Evolutionary conservation across 1,140 invertebrate species (phyloP), one percentile per base, ranked within the genome.

Genomic region (Stegodyphus mimosarum): DNA sequence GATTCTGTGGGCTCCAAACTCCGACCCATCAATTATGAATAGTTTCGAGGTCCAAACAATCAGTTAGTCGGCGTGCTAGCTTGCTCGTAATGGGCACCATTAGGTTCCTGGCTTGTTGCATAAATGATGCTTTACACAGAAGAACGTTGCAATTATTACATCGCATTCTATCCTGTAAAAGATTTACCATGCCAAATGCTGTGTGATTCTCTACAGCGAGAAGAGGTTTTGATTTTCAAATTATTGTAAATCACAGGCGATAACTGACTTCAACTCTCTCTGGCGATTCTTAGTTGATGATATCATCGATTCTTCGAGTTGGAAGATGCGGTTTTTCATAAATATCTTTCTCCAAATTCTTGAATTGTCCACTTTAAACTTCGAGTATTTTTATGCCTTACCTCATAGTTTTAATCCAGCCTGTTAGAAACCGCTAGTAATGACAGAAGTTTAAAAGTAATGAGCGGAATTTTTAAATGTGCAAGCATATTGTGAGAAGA

Each of bases 21-120:
- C 67, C 51, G 69, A 72, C 71, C 80, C 80, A 83, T 83, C 70
- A 83, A 83, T 83, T 83, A 83, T 83, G 80, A 70, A 83, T 83
- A 74, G 80, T 83, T 83, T 83, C 55, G 80, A 83, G 80, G 80
- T 83, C 80, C 80, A 83, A 83, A 83, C 80, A 83, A 83, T 83
- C 80, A 83, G 80, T 83, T 83, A 83, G 80, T 83, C 70, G 80
- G 80, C 71, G 80, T 83, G 80, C 71, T 74, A 74, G 33, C 80
- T 83, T 55, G 70, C 71, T 74, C 80, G 80, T 83, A 83, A 83
- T 83, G 80, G 80, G 15, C 49, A 17, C 80, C 80, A 83, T 83
- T 83, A 83, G 80, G 80, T 66, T 51, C 71, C 55, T 64, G 63
- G 80, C 70, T 67, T 83, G 70, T 53, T 83, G 80, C 80, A 83